Evolutionary conservation across 2,888 invertebrate genomes (phyloP), one percentile per base, ranked within the genome.

Genomic region (Chloroclystis v-ata): DNA sequence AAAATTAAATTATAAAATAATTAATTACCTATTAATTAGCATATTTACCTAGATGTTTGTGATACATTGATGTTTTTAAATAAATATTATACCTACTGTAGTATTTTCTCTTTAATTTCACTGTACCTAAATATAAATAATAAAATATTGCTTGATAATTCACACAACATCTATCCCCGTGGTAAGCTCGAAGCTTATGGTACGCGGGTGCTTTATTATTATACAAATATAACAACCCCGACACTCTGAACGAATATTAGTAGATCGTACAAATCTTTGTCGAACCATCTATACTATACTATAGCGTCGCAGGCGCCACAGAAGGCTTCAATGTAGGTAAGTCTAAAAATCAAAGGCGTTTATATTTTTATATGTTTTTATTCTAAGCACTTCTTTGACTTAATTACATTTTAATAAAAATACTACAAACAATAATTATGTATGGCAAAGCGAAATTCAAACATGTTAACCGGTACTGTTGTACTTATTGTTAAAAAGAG

Each of bases 341-440:
- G n/a, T 57, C 25, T 58, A 59, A 60, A 54, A 47, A 56, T 30
- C 11, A 16, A 20, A 20, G 3, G 43, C 33, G 43, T 38, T 52
- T 60, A 54, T 67, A 68, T 72, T 52, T 60, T 54, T 67, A 68
- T 72, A 71, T 75, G 66, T 70, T 48, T 79, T 81, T 81, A 80
- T 81, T 78, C 83, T 83, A 85, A 82, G 82, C 82, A 82, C 76
- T 80, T 77, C 64, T 76, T 78, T 74, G 71, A 73, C 77, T 81
- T 78, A 69, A 72, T 68, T 74, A 78, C 73, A 69, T 73, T 60
- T 77, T 78, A 62, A 67, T 62, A 69, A 70, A 69, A 69, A 71
- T 59, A 64, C 65, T 59, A 64, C 58, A 78, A 75, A 65, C 69
- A 69, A 76, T 20, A 20, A 43, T 75, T 81, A 81, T 78, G 76